Percentiles rank a stretch among this genome's conserved stretches.
phyloP scores from a whole-genome alignment of 1,140 invertebrate species.

The Drosophila serrata region DNA sequence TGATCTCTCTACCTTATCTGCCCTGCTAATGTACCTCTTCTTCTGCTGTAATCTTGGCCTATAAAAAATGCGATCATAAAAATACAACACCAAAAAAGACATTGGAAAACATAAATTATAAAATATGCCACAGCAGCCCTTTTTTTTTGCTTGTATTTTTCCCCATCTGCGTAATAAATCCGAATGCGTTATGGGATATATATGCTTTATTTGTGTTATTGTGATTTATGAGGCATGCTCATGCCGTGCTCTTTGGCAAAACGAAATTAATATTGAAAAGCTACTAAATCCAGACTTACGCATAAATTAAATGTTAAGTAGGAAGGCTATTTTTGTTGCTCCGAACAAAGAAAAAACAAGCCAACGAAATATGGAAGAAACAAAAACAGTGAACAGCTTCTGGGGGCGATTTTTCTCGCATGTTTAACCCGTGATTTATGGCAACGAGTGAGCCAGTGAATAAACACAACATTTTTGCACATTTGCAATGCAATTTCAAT shows the following conservation, averaged over 20 bases:
- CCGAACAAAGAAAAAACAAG: slow-evolving; percentile 28
- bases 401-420: slow-evolving; percentile 47
- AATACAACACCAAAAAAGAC: slow-evolving; percentile 28
- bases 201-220: slow-evolving; percentile 69
- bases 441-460: slow-evolving; percentile 39
- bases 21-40: slow-evolving; percentile 25
- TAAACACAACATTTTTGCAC: slow-evolving; percentile 57
- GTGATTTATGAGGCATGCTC: slow-evolving; percentile 68
- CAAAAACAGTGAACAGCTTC: slow-evolving; percentile 38
- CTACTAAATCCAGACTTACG: slow-evolving; percentile 79
- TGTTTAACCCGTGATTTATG: slow-evolving; percentile 74
- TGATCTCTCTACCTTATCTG: slow-evolving; percentile 14
- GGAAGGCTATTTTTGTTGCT: slow-evolving; percentile 67
- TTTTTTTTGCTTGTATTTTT: slow-evolving; percentile 14
- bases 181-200: slow-evolving; percentile 61
- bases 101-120: slow-evolving; percentile 54
- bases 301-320: slow-evolving; percentile 82
- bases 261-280: slow-evolving; percentile 80
- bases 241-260: slow-evolving; percentile 55
- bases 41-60: slow-evolving; percentile 12
- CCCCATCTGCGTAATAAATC: slow-evolving; percentile 67
- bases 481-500: slow-evolving; percentile 73
- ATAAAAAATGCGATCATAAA: slow-evolving; percentile 50
- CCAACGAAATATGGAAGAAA: slow-evolving; percentile 32
- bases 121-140: slow-evolving; percentile 43